Evolutionary conservation across 2,797 vertebrate species (phyloP).

Genomic region (Anabacerthia variegaticeps): DNA sequence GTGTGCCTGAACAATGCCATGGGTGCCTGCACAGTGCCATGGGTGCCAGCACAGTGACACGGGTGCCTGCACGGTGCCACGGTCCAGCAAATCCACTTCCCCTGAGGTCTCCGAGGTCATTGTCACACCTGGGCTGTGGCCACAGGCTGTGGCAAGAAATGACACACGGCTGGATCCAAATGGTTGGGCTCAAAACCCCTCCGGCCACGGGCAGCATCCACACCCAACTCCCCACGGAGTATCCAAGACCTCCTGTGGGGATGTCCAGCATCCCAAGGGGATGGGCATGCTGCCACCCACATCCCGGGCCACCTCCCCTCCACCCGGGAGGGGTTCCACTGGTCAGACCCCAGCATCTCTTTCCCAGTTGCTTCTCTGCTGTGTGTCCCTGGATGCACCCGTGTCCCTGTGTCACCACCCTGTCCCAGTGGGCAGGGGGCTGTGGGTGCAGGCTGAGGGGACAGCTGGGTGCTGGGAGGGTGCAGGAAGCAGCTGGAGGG

Average conservation of each 20-base stretch:
- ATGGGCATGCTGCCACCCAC: accelerated
- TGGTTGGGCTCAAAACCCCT: background rate
- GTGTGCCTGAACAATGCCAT: too few relatives aligned
- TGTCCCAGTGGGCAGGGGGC: background rate
- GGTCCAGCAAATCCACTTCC: background rate
- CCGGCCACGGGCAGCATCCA: accelerated
- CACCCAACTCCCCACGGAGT: accelerated
- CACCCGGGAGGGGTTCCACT: accelerated
- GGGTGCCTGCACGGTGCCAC: background rate
- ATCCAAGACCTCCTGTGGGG: accelerated
- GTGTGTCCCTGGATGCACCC: accelerated
- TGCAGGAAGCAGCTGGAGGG: slow-evolving; percentile 9
- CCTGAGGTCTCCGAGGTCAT: background rate
- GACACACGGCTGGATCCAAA: accelerated
- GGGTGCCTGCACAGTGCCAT: too few relatives aligned
- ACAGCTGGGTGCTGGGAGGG: background rate
- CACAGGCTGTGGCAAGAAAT: background rate
- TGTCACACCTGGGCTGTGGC: background rate
- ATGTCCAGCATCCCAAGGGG: background rate
- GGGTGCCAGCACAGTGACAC: accelerated
- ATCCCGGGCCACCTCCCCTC: accelerated
- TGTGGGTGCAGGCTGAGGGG: accelerated
- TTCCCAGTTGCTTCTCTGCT: background rate
- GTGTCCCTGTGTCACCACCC: accelerated
- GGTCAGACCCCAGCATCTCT: background rate